Evolutionary conservation across 2,888 invertebrate species (phyloP), one percentile per base, ranked within the genome.

Genomic region (Cerceris rybyensis): DNA sequence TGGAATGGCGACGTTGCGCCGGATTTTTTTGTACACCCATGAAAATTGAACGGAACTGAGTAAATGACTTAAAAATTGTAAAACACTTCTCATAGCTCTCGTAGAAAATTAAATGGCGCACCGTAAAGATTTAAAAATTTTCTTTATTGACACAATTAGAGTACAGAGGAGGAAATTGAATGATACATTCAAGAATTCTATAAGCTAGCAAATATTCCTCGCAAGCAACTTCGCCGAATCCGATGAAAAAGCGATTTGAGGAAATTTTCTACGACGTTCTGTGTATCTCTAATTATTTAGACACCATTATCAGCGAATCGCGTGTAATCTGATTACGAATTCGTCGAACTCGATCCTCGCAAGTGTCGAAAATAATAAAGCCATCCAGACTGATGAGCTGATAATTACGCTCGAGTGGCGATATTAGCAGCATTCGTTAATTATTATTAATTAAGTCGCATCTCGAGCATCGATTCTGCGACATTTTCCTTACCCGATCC

Each of bases 361-460:
- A 7, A 16, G 55, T 16, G 55, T 1, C 17, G 55, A 16, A 55
- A 55, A 55, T 55, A 55, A 55, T 55, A 55, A 16, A 17, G 16
- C 28, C 17, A 55, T 17, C 17, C 17, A 52, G 28, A 55, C 5
- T 28, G 8, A 7, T 13, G 7, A 7, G 14, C 52, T 7, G 55
- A 55, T 55, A 55, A 55, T 55, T 55, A 55, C 16, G 17, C 7
- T 11, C 55, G 9, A 7, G 13, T 8, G 28, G n/a, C n/a, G 14
- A 52, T 52, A 52, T 28, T 55, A 55, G 17, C 17, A 13, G 55
- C 17, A 6, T 55, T 17, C 55, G 55, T 28, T 55, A 55, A 55
- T 55, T 55, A 55, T 6, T 13, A 55, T 28, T 28, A 28, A 28
- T 28, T 28, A 28, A 28, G 28, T 28, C 28, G 28, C 4, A 28